Evolutionary conservation across 1,140 invertebrate species (phyloP).

Genomic region (Andrena cerasifolii): DNA sequence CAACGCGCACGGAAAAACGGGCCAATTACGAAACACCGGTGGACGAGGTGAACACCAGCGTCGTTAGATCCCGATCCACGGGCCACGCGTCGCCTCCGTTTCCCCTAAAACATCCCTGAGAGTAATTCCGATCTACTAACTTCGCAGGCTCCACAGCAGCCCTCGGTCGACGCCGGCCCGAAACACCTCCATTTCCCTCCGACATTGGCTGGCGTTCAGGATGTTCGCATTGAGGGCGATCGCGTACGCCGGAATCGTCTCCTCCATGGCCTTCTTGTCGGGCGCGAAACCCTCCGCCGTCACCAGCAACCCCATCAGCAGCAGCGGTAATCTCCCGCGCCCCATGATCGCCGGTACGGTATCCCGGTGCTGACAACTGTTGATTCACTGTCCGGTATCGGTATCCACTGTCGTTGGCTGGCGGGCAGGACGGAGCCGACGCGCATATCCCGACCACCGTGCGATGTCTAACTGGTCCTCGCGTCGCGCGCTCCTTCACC

Average conservation of each 20-base stretch:
- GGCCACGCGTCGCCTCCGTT: not conserved
- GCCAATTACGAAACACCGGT: slow-evolving; percentile 10
- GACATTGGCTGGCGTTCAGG: slow-evolving; percentile 65
- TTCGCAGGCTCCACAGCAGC: slow-evolving; percentile 73
- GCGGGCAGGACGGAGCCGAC: not conserved
- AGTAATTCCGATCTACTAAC: slow-evolving; percentile 63
- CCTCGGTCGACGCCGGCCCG: slow-evolving; percentile 66
- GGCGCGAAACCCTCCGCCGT: no score
- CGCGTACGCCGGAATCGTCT: slow-evolving; percentile 70
- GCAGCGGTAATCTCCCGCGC: no score
- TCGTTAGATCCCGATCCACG: not conserved
- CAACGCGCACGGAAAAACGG: not conserved
- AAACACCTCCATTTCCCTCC: slow-evolving; percentile 64
- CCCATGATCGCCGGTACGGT: not conserved
- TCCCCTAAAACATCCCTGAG: not conserved
- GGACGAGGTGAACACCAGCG: no score
- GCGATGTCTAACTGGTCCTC: no score
- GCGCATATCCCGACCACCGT: no score
- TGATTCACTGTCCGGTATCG: not conserved
- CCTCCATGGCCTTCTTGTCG: not conserved
- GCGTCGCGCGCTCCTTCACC: no score
- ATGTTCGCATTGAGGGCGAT: slow-evolving; percentile 53
- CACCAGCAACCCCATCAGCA: not conserved
- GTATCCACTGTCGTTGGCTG: no score
- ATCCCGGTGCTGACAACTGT: no score